Conservation (phyloP, 2,113 vertebrate genomes). For the Xiphophorus couchianus region DNA sequence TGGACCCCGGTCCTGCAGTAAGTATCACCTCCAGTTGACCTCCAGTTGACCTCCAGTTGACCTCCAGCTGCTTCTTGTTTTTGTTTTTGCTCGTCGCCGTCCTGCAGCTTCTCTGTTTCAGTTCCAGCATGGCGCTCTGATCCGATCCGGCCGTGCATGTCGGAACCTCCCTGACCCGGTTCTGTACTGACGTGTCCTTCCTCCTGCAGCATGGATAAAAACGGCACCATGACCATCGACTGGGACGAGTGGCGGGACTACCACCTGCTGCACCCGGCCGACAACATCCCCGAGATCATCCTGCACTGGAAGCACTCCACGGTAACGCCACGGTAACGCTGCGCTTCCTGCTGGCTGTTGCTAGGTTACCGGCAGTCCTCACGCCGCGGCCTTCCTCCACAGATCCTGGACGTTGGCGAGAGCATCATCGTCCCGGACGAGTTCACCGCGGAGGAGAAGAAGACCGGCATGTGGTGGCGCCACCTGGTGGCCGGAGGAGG, state of each 20-base stretch:
- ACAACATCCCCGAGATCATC: slow-evolving; percentile 97
- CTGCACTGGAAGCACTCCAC: slow-evolving; percentile 98
- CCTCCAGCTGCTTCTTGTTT: slow-evolving; percentile 10
- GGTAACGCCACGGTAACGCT: slow-evolving; percentile 67
- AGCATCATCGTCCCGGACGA: slow-evolving; percentile 94
- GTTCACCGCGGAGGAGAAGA: slow-evolving; percentile 94
- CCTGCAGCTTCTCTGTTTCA: not conserved
- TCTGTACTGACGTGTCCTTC: not conserved
- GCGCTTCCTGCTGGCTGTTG: not conserved
- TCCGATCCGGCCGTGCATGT: not conserved
- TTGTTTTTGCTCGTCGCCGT: not conserved
- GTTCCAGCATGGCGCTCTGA: not conserved
- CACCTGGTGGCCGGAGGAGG: slow-evolving; percentile 95
- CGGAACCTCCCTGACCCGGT: not conserved
- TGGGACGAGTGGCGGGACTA: slow-evolving; percentile 98
- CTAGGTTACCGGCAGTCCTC: no score
- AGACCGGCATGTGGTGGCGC: slow-evolving; percentile 96
- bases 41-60: slow-evolving; percentile 68
- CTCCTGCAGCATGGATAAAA: slow-evolving; percentile 91
- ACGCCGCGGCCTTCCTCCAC: slow-evolving; percentile 9
- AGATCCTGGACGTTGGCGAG: slow-evolving; percentile 98
- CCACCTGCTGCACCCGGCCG: slow-evolving; percentile 91
- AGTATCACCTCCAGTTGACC: slow-evolving; percentile 82
- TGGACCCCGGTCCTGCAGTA: slow-evolving; percentile 98
- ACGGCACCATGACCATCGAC: slow-evolving; percentile 96